phyloP scores from a whole-genome alignment of 2,888 invertebrate species.

The Stramonita haemastoma region DNA sequence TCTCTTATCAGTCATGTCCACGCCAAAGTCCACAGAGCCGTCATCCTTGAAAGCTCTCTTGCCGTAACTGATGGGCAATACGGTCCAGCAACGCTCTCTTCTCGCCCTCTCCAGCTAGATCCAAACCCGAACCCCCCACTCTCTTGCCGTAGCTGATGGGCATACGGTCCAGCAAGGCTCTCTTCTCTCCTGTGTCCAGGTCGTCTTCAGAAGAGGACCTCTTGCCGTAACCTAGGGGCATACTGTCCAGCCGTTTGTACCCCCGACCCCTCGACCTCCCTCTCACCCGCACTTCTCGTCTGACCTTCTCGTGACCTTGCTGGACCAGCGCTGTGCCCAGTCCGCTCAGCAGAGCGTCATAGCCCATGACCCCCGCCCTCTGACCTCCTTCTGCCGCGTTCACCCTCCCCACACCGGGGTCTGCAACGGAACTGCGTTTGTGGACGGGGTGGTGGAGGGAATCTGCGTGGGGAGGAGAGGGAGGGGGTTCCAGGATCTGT shows the following conservation, averaged over 20 bases:
- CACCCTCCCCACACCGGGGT: background rate
- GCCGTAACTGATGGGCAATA: slow-evolving; percentile 33
- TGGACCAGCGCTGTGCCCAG: background rate
- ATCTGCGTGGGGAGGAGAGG: background rate
- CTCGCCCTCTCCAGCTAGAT: background rate
- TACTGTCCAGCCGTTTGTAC: slow-evolving; percentile 27
- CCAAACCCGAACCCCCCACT: background rate
- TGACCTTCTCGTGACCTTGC: background rate
- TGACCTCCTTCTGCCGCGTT: background rate
- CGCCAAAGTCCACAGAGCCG: too few species aligned
- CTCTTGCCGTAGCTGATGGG: slow-evolving; percentile 36
- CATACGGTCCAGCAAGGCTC: slow-evolving; percentile 17
- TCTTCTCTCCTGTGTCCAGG: background rate
- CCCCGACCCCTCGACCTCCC: background rate
- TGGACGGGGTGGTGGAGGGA: background rate
- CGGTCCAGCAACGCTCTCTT: background rate
- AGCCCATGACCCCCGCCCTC: background rate
- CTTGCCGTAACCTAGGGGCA: slow-evolving; percentile 19
- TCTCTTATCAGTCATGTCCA: background rate
- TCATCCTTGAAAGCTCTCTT: background rate
- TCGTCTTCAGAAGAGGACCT: background rate
- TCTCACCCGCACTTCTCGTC: background rate
- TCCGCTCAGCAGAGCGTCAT: slow-evolving; percentile 11
- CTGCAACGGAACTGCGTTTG: background rate
- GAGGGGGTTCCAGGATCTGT: background rate